phyloP scores from a whole-genome alignment of 2,888 invertebrate species.

The Tachina fera region DNA sequence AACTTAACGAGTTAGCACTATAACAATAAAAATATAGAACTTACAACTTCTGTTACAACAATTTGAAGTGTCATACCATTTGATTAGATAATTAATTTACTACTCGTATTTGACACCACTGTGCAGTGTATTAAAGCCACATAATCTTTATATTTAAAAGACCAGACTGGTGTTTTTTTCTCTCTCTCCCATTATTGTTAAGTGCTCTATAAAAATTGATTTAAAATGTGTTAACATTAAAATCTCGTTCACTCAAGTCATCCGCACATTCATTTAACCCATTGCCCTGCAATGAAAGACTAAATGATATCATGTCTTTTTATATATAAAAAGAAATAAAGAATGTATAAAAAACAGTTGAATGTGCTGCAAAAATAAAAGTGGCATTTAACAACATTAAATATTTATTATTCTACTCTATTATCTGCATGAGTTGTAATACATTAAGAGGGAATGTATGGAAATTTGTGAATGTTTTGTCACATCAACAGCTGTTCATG shows the following conservation, averaged over 20 bases:
- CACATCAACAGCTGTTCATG: constrained; percentile 52
- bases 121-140: too few species aligned
- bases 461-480: constrained; percentile 52
- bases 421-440: not conserved
- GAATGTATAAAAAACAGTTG: not conserved
- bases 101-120: too few species aligned
- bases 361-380: constrained; percentile 34
- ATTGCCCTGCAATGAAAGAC: constrained; percentile 31
- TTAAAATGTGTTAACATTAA: constrained; percentile 44
- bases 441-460: constrained; percentile 27
- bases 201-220: constrained; percentile 9
- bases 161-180: not conserved
- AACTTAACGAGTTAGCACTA: too few species aligned
- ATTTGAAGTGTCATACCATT: too few species aligned
- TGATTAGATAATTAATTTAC: too few species aligned
- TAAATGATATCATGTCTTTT: not conserved
- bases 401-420: constrained; percentile 32
- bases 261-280: constrained; percentile 29
- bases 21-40: too few species aligned
- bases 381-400: constrained; percentile 62
- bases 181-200: not conserved
- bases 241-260: not conserved
- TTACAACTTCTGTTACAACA: too few species aligned
- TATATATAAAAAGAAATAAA: not conserved
- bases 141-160: not conserved